Evolutionary conservation across 2,113 vertebrate species (phyloP).

Genomic region (Melanostigma gelatinosum): DNA sequence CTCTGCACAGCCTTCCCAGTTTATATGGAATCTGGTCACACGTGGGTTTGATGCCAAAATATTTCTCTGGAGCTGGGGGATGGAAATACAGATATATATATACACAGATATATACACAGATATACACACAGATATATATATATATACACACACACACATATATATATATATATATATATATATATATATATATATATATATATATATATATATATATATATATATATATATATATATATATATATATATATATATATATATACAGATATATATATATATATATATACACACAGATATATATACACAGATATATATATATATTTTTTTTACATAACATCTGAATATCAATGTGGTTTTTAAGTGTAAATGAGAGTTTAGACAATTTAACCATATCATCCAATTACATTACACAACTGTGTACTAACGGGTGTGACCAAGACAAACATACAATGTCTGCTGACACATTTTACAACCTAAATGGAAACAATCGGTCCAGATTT

Average conservation of each 20-base stretch:
- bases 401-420: not conserved
- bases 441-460: not conserved
- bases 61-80: constrained; percentile 89
- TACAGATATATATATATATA: not conserved
- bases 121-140: not conserved
- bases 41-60: constrained; percentile 92
- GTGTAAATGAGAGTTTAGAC: not conserved
- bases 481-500: not conserved
- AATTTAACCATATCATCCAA: not conserved
- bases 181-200: not conserved
- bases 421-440: not conserved
- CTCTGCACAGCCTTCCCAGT: constrained; percentile 89
- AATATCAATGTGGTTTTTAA: not conserved
- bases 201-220: not conserved
- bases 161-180: constrained; percentile 1
- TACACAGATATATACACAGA: too few relatives aligned
- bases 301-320: not conserved
- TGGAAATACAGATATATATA: not conserved
- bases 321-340: not conserved
- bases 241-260: not conserved
- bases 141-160: too few relatives aligned
- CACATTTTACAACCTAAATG: not conserved
- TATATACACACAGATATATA: too few relatives aligned
- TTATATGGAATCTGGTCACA: constrained; percentile 94
- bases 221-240: not conserved